Evolutionary conservation across 2,113 vertebrate species (phyloP).

Genomic region (Bufo bufo): DNA sequence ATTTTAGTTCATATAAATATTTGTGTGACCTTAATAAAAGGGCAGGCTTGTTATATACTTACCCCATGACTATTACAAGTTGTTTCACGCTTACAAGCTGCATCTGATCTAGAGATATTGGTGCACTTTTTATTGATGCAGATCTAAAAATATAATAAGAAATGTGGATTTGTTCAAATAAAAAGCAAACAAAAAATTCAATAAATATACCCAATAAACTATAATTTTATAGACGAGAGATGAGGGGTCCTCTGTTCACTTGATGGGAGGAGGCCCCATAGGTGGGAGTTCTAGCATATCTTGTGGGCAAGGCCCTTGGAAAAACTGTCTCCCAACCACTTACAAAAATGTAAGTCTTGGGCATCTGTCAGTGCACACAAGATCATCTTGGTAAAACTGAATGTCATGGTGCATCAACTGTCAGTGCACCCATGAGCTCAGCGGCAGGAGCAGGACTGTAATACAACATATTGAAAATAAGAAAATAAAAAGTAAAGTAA

Average conservation of each 20-base stretch:
- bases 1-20: not conserved
- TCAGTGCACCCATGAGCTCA: too few species aligned
- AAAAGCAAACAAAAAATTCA: not conserved
- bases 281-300: not conserved
- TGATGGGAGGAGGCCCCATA: not conserved
- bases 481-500: too few species aligned
- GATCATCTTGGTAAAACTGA: too few species aligned
- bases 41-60: not conserved
- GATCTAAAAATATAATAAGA: conserved; percentile 17
- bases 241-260: too few species aligned
- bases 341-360: too few species aligned
- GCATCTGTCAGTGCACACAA: too few species aligned
- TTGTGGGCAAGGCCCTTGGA: not conserved
- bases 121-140: conserved; percentile 17
- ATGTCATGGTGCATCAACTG: too few species aligned
- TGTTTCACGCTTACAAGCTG: not conserved
- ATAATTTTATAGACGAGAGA: not conserved
- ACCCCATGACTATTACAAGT: conserved; percentile 28
- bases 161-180: not conserved
- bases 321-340: too few species aligned
- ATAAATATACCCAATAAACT: not conserved
- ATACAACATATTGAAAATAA: too few species aligned
- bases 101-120: not conserved
- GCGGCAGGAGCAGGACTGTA: too few species aligned
- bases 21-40: not conserved